Base-by-base conservation (phyloP, 2,888 invertebrate genomes). In the Matsumyia berberina region DNA sequence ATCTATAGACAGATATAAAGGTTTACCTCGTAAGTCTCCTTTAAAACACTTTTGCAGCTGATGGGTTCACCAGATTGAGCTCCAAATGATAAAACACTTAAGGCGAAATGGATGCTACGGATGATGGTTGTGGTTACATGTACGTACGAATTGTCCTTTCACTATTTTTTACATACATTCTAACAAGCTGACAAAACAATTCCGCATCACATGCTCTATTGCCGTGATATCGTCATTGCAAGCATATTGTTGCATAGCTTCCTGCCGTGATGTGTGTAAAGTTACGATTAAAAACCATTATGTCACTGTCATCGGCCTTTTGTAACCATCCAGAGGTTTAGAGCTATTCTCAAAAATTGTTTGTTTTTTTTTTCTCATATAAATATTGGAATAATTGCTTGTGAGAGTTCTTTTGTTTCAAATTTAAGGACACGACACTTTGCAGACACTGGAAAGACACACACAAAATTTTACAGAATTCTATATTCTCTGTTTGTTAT, bases 391-490 rank as follows among this genome's bases (percentile, higher is more conserved):
- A 73, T 79, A 35, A 44, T 60, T 37, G 44, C 64, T 55, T 24
- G 11, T 33, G n/a, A n/a, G n/a, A n/a, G 5, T 35, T 64, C 46
- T 64, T 58, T 53, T 42, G 24, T 79, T 73, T 17, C 69, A 69
- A 24, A 74, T 69, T 67, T 70, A 79, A 80, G 58, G 64, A 66
- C 69, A 80, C 64, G 64, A 66, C 69, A 80, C 80, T 74, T 83
- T 79, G 85, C 64, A 85, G 69, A 80, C 80, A 80, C 74, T 80
- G 70, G 51, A 85, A 85, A 74, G 66, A 85, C 80, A 80, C 70
- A 64, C 85, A 80, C 70, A 64, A 58, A 72, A 62, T 79, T 77
- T 62, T 57, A 58, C 51, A 60, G 74, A 85, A 66, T 69, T 15
- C 19, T 53, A 33, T 17, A 49, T 70, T 85, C 53, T 73, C 57